Evolutionary conservation across 2,888 invertebrate genomes (phyloP).

Genomic region (Cephus nigrinus): DNA sequence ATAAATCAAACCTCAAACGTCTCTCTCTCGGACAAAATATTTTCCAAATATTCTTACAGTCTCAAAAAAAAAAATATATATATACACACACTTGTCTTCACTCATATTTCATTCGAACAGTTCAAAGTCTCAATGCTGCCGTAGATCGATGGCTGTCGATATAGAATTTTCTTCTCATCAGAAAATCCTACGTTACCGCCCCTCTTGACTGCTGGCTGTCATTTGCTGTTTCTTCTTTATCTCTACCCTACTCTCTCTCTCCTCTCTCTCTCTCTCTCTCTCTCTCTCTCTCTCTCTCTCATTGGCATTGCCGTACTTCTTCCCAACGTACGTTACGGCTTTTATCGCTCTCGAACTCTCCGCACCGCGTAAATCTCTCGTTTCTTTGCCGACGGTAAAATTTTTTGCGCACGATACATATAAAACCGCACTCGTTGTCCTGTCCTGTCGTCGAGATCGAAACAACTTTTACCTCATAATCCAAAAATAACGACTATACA

Average conservation of each 20-base stretch:
- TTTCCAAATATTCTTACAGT: not conserved
- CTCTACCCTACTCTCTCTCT: slow-evolving; percentile 7
- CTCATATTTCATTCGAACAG: not conserved
- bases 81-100: not conserved
- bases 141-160: not conserved
- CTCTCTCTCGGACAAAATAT: not conserved
- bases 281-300: slow-evolving; percentile 13
- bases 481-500: not conserved
- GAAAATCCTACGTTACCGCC: not conserved
- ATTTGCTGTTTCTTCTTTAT: not conserved
- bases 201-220: not conserved
- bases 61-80: not conserved
- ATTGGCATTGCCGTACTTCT: not conserved
- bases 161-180: not conserved
- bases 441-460: not conserved
- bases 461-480: not conserved
- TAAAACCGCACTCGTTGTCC: not conserved
- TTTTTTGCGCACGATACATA: not conserved
- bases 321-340: not conserved
- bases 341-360: not conserved
- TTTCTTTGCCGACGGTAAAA: not conserved
- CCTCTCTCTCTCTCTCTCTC: slow-evolving; percentile 15
- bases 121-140: not conserved
- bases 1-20: not conserved
- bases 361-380: not conserved